These are phyloP conservation scores for Premnoplex brunnescens DNA, from an alignment of 2,797 vertebrate species.

Conservation along the genomic window DNA sequence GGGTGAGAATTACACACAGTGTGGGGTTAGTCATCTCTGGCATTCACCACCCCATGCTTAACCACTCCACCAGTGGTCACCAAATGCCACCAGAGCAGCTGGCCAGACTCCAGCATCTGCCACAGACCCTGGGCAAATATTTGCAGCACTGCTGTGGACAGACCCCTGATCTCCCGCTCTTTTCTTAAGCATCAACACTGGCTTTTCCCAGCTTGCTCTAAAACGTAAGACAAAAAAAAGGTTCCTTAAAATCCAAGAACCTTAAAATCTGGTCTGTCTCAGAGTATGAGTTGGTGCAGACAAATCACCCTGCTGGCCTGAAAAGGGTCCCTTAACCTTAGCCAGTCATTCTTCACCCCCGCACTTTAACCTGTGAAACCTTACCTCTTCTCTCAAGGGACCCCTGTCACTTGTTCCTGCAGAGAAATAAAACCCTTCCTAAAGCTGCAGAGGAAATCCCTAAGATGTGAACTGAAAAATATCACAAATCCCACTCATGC, in stretches of 20 bases:
- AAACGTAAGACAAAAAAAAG: background rate
- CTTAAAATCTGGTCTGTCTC: background rate
- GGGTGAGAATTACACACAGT: background rate
- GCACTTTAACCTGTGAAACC: background rate
- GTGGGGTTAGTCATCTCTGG: background rate
- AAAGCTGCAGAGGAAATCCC: conserved; percentile 38
- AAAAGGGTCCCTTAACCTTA: background rate
- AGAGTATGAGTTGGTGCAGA: background rate
- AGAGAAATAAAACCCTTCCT: background rate
- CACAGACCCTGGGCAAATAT: background rate
- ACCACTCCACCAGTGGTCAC: background rate
- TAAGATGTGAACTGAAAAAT: background rate
- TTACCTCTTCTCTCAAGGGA: background rate
- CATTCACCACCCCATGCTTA: background rate
- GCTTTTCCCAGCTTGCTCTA: background rate
- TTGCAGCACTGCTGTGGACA: background rate
- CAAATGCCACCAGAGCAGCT: background rate
- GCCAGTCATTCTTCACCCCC: background rate
- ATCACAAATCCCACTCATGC: conserved; percentile 7
- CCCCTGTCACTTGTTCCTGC: background rate
- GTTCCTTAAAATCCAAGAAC: background rate
- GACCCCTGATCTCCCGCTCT: background rate
- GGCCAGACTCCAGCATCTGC: background rate
- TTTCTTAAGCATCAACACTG: background rate
- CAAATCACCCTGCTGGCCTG: background rate